These are phyloP conservation scores for Himalopsyche anomala DNA, from an alignment of 2,888 invertebrate genomes.

Conservation along the genomic window DNA sequence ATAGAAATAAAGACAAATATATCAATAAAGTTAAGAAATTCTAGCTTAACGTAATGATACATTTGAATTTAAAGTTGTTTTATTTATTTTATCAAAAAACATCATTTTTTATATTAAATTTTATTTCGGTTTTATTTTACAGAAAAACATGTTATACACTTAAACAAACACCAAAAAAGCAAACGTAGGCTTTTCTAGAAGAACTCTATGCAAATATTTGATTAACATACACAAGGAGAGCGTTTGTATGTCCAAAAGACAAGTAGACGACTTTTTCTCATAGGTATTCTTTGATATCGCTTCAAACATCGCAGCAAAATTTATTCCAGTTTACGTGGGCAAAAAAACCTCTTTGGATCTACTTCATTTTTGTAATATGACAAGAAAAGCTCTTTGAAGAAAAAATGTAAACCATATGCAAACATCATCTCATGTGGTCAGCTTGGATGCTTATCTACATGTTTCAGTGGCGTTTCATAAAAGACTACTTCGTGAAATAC, in stretches of 20 bases:
- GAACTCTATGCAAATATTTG: not conserved
- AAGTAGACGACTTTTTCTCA: conserved; percentile 2
- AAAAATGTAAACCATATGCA: conserved; percentile 58
- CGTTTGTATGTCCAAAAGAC: conserved; percentile 24
- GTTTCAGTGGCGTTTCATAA: conserved; percentile 1
- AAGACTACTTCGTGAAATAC: not conserved
- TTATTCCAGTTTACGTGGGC: conserved; percentile 44
- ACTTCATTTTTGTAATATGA: conserved; percentile 43
- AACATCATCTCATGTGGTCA: conserved; percentile 55
- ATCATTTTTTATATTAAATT: no score
- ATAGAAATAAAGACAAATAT: no score
- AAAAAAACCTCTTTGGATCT: conserved; percentile 41
- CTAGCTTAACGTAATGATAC: no score
- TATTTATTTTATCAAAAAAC: no score
- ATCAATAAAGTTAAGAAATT: no score
- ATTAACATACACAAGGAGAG: conserved; percentile 17
- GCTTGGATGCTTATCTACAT: conserved; percentile 46
- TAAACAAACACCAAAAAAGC: not conserved
- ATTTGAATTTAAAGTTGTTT: no score
- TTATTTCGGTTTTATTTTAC: no score
- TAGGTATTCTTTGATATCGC: conserved; percentile 51
- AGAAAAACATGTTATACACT: not conserved
- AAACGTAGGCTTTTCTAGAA: not conserved
- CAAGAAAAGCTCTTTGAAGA: conserved; percentile 45
- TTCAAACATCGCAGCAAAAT: conserved; percentile 52